Conservation (phyloP, 2,797 vertebrate genomes). For the Hoplostethus atlanticus region DNA sequence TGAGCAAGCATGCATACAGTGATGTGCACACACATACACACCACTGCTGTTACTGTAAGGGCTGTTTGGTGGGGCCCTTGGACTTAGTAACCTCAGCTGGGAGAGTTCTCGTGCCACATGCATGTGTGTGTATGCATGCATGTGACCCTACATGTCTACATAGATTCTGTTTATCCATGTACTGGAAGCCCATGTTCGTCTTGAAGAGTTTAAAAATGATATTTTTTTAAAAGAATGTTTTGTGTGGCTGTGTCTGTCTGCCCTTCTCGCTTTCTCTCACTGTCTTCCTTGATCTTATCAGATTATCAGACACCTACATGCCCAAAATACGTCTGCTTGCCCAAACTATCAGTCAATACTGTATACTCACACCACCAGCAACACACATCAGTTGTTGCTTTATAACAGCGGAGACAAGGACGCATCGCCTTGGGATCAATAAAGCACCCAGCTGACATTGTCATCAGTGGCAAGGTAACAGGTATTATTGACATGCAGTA, state of each 20-base stretch:
- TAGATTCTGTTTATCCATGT: too few species aligned
- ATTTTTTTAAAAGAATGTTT: too few species aligned
- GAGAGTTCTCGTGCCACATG: constrained; percentile 39
- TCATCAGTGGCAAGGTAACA: constrained; percentile 9
- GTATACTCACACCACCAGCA: constrained; percentile 55
- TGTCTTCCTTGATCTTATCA: background rate
- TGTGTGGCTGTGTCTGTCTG: background rate
- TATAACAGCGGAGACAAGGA: constrained; percentile 35
- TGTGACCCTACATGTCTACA: too few species aligned
- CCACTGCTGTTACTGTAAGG: too few species aligned
- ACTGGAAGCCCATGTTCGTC: too few species aligned
- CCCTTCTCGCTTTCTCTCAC: background rate
- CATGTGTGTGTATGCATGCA: background rate
- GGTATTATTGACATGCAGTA: constrained; percentile 9
- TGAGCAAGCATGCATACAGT: background rate
- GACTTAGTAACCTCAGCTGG: constrained; percentile 42
- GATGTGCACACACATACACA: background rate
- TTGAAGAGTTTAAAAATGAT: too few species aligned
- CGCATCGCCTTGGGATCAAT: constrained; percentile 61
- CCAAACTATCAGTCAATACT: constrained; percentile 51
- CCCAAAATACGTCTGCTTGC: background rate
- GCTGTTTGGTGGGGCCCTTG: background rate
- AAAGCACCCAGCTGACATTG: constrained; percentile 14
- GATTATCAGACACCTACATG: background rate
- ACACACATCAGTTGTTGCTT: constrained; percentile 31